Percentiles rank a stretch among this genome's conserved stretches.
Evolutionary conservation across 2,888 invertebrate species (phyloP).

Genomic region (Caenorhabditis imperialis): DNA sequence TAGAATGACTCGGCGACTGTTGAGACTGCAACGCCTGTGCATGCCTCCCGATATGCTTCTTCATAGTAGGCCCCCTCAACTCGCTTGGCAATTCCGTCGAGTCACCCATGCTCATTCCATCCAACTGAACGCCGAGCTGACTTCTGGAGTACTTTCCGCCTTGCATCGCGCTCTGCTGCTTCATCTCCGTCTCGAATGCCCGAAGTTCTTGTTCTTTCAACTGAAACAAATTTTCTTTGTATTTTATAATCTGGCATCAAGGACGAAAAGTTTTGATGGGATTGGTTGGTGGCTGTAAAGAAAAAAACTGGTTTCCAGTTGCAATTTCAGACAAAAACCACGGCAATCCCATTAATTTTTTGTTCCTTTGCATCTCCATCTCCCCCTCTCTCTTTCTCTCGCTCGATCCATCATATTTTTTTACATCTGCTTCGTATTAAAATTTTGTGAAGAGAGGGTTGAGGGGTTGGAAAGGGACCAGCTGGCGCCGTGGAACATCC

Average conservation of each 20-base stretch:
- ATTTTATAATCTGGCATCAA: slow-evolving; percentile 28
- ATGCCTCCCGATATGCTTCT: too few relatives aligned
- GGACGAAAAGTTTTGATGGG: slow-evolving; percentile 7
- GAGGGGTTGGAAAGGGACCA: too few relatives aligned
- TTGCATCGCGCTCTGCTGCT: slow-evolving; percentile 6
- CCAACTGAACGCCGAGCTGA: slow-evolving; percentile 28
- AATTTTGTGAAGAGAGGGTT: slow-evolving; percentile 11
- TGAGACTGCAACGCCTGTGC: too few relatives aligned
- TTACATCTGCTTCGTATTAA: slow-evolving; percentile 26
- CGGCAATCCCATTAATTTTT: slow-evolving; percentile 18
- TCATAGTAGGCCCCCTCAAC: slow-evolving; percentile 21
- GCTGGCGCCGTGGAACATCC: too few relatives aligned
- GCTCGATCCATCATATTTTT: background rate
- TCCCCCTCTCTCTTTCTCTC: background rate
- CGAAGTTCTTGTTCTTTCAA: slow-evolving; percentile 48
- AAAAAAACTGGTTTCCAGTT: background rate
- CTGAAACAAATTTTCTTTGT: slow-evolving; percentile 16
- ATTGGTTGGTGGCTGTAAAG: too few relatives aligned
- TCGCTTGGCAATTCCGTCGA: slow-evolving; percentile 33
- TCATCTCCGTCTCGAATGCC: slow-evolving; percentile 42
- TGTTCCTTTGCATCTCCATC: background rate
- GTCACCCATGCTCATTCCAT: slow-evolving; percentile 11
- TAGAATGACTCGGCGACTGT: too few relatives aligned
- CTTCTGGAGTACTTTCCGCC: slow-evolving; percentile 18
- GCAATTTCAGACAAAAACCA: too few relatives aligned